These are phyloP conservation scores for Catostomus latipinnis DNA, from an alignment of 2,797 vertebrate genomes.

Conservation along the genomic window DNA sequence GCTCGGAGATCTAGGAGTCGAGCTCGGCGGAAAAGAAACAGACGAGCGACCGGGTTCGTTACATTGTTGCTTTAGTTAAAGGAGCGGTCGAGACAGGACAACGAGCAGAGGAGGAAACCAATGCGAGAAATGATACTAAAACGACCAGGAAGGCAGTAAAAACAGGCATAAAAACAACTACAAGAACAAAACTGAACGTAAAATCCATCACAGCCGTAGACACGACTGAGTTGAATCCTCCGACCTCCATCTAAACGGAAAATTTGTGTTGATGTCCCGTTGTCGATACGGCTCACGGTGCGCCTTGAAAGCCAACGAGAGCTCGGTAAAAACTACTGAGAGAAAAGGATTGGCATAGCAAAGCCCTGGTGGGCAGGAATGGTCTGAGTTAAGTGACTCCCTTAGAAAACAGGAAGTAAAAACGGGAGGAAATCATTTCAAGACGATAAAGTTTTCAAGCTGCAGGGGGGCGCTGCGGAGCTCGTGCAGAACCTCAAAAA, in stretches of 20 bases:
- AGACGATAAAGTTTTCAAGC: constrained; percentile 69
- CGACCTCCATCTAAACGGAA: constrained; percentile 47
- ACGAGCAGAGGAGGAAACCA: constrained; percentile 1
- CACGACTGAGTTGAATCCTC: constrained; percentile 43
- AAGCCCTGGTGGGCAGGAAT: constrained; percentile 47
- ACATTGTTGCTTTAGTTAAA: constrained; percentile 40
- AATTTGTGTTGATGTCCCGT: constrained; percentile 7
- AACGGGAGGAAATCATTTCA: constrained; percentile 62
- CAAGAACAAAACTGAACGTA: constrained; percentile 67
- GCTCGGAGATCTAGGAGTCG: not conserved
- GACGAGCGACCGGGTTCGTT: constrained; percentile 12
- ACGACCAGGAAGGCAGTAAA: constrained; percentile 15
- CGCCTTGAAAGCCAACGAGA: not conserved
- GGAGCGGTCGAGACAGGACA: constrained; percentile 20
- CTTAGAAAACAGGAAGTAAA: constrained; percentile 79
- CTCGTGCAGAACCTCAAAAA: constrained; percentile 2
- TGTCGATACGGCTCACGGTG: constrained; percentile 5
- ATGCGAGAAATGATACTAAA: constrained; percentile 4
- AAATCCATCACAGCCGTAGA: constrained; percentile 73
- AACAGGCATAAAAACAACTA: constrained; percentile 24
- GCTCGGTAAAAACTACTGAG: not conserved
- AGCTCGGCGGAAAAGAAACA: constrained; percentile 6
- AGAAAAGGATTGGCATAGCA: constrained; percentile 19
- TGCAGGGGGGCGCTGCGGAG: constrained; percentile 73
- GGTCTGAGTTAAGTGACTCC: constrained; percentile 54